These are phyloP conservation scores for Entomobrya multifasciata DNA, from an alignment of 2,888 invertebrate species.

Conservation along the genomic window DNA sequence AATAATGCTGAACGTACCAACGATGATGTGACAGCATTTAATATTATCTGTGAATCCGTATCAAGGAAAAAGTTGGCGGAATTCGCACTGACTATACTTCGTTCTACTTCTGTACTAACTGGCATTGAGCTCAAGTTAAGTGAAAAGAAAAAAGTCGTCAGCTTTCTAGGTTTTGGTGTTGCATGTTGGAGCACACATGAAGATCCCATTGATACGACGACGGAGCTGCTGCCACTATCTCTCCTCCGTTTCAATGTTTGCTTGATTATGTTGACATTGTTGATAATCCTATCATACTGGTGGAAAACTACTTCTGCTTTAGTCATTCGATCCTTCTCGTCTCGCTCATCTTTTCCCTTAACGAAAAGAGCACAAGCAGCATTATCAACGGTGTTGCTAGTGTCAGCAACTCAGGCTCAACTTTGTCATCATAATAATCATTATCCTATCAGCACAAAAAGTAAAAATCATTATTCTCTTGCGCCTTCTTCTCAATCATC, in stretches of 20 bases:
- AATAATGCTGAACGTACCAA: too few relatives aligned
- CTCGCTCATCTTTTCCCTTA: neutral
- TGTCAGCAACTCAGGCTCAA: slow-evolving; percentile 1
- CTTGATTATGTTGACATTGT: slow-evolving; percentile 63
- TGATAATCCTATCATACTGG: slow-evolving; percentile 60
- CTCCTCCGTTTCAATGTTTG: slow-evolving; percentile 31
- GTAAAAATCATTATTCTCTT: slow-evolving; percentile 28
- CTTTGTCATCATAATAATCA: slow-evolving; percentile 27
- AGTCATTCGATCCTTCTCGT: slow-evolving; percentile 22
- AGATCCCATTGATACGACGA: slow-evolving; percentile 16
- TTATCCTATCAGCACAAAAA: slow-evolving; percentile 35
- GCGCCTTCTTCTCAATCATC: neutral
- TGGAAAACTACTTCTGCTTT: slow-evolving; percentile 45
- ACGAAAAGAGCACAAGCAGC: neutral
- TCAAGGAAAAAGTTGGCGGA: neutral
- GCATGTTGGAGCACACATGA: slow-evolving; percentile 2
- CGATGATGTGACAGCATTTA: too few relatives aligned
- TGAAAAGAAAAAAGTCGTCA: slow-evolving; percentile 9
- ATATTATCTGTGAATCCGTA: neutral
- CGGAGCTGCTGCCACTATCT: neutral
- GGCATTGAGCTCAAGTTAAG: neutral
- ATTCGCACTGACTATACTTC: neutral
- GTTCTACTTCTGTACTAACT: neutral
- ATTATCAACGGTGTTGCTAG: neutral
- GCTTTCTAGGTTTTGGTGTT: neutral